These are phyloP conservation scores for Enteromius treurensis DNA, from an alignment of 2,797 vertebrate genomes.

Conservation along the genomic window DNA sequence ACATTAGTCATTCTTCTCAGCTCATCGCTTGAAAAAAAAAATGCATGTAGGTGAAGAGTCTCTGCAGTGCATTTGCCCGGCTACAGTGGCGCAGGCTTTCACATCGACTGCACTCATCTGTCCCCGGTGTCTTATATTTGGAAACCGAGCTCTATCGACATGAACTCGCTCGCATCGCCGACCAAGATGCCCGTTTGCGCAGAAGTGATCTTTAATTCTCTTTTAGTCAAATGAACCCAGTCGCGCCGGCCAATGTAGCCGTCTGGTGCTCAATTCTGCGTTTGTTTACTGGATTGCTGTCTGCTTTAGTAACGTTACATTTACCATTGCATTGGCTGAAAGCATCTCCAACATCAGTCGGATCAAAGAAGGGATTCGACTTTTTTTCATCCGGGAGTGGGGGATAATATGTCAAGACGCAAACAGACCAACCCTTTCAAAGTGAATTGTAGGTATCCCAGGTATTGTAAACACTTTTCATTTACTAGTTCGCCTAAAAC, in stretches of 20 bases:
- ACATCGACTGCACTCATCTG: conserved; percentile 25
- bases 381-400: conserved; percentile 63
- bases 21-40: conserved; percentile 32
- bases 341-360: conserved; percentile 53
- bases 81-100: conserved; percentile 66
- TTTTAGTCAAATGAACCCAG: conserved; percentile 28
- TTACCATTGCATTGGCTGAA: conserved; percentile 62
- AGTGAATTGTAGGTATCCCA: conserved; percentile 96
- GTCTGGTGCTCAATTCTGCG: conserved; percentile 34
- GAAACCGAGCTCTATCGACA: conserved; percentile 23
- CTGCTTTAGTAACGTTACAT: conserved; percentile 46
- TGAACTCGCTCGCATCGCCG: conserved; percentile 17
- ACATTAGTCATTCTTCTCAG: conserved; percentile 8
- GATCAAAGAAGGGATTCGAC: conserved; percentile 67
- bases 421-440: conserved; percentile 99
- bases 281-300: conserved; percentile 43
- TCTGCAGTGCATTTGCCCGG: conserved; percentile 70
- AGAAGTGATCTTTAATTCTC: conserved; percentile 25
- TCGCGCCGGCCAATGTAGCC: conserved; percentile 49
- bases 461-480: conserved; percentile 68
- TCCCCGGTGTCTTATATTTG: neutral
- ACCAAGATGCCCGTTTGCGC: conserved; percentile 1
- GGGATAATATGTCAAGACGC: conserved; percentile 95
- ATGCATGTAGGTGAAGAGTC: conserved; percentile 61
- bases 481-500: conserved; percentile 19